These are phyloP conservation scores for Syrphus vitripennis DNA, from an alignment of 2,888 invertebrate genomes.

Conservation along the genomic window DNA sequence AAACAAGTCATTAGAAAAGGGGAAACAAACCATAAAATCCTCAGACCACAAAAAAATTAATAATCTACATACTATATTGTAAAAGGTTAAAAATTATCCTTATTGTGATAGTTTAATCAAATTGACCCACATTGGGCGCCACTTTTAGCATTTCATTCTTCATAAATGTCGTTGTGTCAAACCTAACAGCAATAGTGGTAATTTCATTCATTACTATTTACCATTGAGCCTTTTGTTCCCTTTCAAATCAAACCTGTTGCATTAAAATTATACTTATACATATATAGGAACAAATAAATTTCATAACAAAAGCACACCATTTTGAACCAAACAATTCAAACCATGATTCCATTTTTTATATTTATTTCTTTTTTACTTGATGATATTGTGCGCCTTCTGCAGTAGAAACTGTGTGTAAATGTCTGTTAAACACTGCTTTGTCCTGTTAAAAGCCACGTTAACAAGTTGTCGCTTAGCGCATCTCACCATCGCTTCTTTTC, in stretches of 20 bases:
- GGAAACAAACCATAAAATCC: too few species aligned
- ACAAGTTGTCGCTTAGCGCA: slow-evolving; percentile 63
- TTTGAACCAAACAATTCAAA: slow-evolving; percentile 11
- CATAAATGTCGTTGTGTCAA: too few species aligned
- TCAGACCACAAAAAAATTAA: too few species aligned
- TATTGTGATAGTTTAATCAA: neutral
- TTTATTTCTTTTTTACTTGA: neutral
- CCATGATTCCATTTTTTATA: slow-evolving; percentile 10
- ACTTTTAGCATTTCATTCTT: neutral
- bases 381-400: slow-evolving; percentile 26
- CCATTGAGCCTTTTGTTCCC: neutral
- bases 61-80: too few species aligned
- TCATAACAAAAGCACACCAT: neutral
- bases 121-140: neutral
- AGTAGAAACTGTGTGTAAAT: slow-evolving; percentile 43
- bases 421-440: slow-evolving; percentile 44
- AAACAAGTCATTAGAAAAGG: too few species aligned
- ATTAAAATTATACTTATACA: neutral
- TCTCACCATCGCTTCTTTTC: slow-evolving; percentile 37
- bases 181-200: neutral
- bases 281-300: neutral
- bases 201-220: neutral
- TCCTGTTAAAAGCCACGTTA: slow-evolving; percentile 66
- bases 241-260: neutral
- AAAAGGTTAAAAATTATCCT: neutral